Conservation (phyloP, 2,797 vertebrate species). For the Scolopax bukidnonensis region DNA sequence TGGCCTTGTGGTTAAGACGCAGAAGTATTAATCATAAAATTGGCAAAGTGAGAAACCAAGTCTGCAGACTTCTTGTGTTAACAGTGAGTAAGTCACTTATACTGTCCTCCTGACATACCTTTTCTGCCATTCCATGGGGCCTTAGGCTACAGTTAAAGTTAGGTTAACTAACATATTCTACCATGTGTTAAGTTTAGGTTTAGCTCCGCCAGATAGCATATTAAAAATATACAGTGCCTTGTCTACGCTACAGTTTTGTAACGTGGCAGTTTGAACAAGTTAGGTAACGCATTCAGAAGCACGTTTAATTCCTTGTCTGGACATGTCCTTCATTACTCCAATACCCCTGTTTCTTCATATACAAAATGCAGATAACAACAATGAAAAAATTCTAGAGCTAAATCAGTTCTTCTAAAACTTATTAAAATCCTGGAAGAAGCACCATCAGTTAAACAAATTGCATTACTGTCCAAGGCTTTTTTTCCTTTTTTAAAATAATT, state of each 20-base stretch:
- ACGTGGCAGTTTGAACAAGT: conserved; percentile 42
- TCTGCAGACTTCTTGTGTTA: conserved; percentile 38
- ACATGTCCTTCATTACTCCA: conserved; percentile 29
- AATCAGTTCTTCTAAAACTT: neutral
- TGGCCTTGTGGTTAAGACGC: conserved; percentile 3
- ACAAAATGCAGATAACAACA: neutral
- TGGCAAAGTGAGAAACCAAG: conserved; percentile 16
- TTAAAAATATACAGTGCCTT: conserved; percentile 1
- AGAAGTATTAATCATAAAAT: conserved; percentile 38
- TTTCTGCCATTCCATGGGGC: conserved; percentile 8
- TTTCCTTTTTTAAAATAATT: neutral
- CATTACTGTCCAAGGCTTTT: neutral
- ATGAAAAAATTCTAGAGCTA: neutral
- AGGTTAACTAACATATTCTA: conserved; percentile 17
- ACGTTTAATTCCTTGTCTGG: conserved; percentile 29
- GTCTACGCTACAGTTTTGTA: conserved; percentile 8
- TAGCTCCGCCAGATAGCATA: conserved; percentile 32
- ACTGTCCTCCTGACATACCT: conserved; percentile 46
- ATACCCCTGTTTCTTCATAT: conserved; percentile 5
- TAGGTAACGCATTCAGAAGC: conserved; percentile 44
- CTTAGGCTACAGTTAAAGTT: conserved; percentile 44
- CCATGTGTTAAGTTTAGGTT: conserved; percentile 9
- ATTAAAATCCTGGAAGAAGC: neutral
- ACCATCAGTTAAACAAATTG: neutral
- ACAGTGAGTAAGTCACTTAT: conserved; percentile 29